Conservation (phyloP, 2,797 vertebrate genomes). For the Bradypodion ventrale region DNA sequence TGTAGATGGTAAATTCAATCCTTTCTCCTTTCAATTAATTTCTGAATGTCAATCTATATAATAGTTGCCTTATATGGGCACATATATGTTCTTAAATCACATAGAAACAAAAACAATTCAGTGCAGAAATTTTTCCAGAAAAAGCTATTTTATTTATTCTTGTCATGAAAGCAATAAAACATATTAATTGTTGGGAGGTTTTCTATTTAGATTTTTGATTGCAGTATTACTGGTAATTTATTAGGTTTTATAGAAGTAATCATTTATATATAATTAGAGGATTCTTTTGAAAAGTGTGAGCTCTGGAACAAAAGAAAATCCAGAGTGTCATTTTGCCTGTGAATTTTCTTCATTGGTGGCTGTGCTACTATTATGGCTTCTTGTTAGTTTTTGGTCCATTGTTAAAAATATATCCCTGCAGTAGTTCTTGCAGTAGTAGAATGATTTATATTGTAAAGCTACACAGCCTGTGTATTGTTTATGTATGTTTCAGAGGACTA, state of each 20-base stretch:
- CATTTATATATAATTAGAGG: slow-evolving; percentile 61
- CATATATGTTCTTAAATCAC: slow-evolving; percentile 38
- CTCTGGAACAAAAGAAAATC: slow-evolving; percentile 43
- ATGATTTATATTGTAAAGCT: slow-evolving; percentile 50
- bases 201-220: slow-evolving; percentile 50
- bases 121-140: slow-evolving; percentile 22
- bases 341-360: slow-evolving; percentile 7
- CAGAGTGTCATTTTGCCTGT: slow-evolving; percentile 36
- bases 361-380: slow-evolving; percentile 14
- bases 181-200: slow-evolving; percentile 19
- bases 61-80: neutral
- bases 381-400: neutral
- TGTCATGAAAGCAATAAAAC: slow-evolving; percentile 44
- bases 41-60: slow-evolving; percentile 1
- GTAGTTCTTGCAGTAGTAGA: slow-evolving; percentile 22
- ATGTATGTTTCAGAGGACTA: slow-evolving; percentile 58
- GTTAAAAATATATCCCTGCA: neutral
- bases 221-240: slow-evolving; percentile 67
- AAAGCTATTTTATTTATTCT: slow-evolving; percentile 21
- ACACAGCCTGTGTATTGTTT: slow-evolving; percentile 35
- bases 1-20: neutral
- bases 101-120: slow-evolving; percentile 32
- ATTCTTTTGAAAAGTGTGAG: slow-evolving; percentile 53
- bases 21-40: neutral
- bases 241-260: slow-evolving; percentile 57